A percentile compares a stretch with the other conserved stretches of the same genome.
These are phyloP conservation scores for Vidua chalybeata DNA, from an alignment of 2,113 vertebrate genomes.

Conservation along the genomic window DNA sequence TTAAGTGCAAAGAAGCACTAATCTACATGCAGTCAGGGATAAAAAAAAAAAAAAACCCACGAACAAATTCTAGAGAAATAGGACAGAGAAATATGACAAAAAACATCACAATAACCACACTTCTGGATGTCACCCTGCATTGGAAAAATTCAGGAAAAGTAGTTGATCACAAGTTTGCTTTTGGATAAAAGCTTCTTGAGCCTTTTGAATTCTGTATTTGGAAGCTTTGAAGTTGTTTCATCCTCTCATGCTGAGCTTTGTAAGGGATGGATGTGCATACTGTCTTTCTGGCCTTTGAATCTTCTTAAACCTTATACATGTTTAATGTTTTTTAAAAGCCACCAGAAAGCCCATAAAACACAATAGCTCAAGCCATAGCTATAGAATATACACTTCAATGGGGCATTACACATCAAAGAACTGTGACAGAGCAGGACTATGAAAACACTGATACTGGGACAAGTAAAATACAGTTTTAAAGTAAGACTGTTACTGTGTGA, in stretches of 20 bases:
- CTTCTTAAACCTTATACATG: neutral
- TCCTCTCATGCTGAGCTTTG: neutral
- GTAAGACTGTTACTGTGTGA: neutral
- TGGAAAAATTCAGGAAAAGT: neutral
- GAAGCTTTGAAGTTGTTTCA: conserved; percentile 30
- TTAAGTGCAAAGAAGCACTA: neutral
- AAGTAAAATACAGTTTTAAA: conserved; percentile 15
- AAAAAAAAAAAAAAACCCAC: neutral
- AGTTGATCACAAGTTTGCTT: neutral
- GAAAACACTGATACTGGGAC: neutral
- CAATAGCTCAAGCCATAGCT: conserved; percentile 19
- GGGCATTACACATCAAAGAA: conserved; percentile 23
- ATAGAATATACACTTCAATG: neutral
- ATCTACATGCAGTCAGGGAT: neutral
- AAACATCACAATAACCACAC: neutral
- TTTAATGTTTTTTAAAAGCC: conserved; percentile 24
- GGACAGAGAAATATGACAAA: neutral
- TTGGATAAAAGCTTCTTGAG: neutral
- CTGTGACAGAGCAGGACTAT: neutral
- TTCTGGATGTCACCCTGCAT: neutral
- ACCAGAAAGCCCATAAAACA: conserved; percentile 15
- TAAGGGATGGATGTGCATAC: neutral
- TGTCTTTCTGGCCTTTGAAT: conserved; percentile 2
- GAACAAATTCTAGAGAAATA: neutral
- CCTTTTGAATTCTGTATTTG: neutral